A percentile compares a stretch with the other conserved stretches of the same genome.
These are phyloP conservation scores for Melanostoma mellinum DNA, from an alignment of 2,888 invertebrate species.

Conservation along the genomic window DNA sequence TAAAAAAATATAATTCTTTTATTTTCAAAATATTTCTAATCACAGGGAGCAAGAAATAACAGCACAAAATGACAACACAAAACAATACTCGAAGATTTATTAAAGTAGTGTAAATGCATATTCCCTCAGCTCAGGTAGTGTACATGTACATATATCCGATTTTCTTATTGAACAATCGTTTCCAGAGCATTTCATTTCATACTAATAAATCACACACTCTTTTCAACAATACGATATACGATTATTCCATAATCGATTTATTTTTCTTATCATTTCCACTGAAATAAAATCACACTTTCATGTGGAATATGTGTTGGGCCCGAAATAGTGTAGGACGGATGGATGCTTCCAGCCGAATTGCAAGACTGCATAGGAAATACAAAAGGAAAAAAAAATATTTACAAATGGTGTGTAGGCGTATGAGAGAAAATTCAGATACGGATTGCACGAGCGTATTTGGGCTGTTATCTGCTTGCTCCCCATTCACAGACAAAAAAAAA, in stretches of 20 bases:
- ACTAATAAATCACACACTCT: no score
- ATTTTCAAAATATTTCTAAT: no score
- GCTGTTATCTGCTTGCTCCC: conserved; percentile 47
- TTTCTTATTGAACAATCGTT: conserved; percentile 19
- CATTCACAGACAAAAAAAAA: conserved; percentile 44
- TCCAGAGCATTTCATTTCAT: conserved; percentile 11
- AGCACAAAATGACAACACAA: conserved; percentile 3
- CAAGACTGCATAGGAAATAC: conserved; percentile 14
- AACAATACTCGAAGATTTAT: conserved; percentile 6
- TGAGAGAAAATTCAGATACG: conserved; percentile 32
- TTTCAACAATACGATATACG: not conserved
- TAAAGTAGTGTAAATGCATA: not conserved
- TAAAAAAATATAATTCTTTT: conserved; percentile 8
- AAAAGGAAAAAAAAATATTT: conserved; percentile 52
- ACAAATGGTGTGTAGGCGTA: conserved; percentile 67
- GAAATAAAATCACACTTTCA: not conserved
- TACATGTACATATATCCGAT: not conserved
- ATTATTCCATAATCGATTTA: conserved; percentile 6
- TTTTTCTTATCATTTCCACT: conserved; percentile 21
- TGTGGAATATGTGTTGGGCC: not conserved
- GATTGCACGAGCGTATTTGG: conserved; percentile 48
- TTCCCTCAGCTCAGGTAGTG: not conserved
- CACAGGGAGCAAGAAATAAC: not conserved
- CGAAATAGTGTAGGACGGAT: not conserved
- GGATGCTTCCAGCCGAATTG: conserved; percentile 1